Evolutionary conservation across 2,797 vertebrate species (phyloP), one percentile per base, ranked within the genome.

Genomic region (Syndactyla subalaris): DNA sequence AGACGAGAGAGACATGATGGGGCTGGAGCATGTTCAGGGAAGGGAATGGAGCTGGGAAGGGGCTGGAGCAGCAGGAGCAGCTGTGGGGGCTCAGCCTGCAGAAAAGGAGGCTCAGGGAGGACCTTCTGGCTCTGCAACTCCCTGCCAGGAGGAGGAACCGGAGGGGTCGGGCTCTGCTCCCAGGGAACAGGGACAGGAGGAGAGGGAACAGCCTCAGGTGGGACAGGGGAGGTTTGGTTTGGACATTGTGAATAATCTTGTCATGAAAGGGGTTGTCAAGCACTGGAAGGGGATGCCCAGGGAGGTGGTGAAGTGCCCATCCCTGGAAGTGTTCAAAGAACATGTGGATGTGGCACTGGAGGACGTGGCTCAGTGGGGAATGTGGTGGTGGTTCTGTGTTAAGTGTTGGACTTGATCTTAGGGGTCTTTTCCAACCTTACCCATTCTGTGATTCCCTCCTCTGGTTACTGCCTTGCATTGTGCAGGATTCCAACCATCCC

Each of bases 1-100:
- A 38, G 0, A 0, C 9, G 49, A 32, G 32, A 48, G n/a, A 36
- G 9, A 67, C 30, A 4, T 3, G 12, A 19, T 32, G 22, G 26
- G 22, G 6, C 45, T 43, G 61, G 36, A 74, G 43, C 6, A 8
- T 66, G 63, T 34, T 14, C 43, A 74, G 29, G 26, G 52, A 58
- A 43, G 32, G 81, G 36, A 57, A 14, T 0, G 1, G 61, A 41
- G 26, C 43, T 74, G 30, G 45, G 26, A 49, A 49, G 14, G 32
- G 17, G 0, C 12, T 67, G 38, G 38, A 58, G 62, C 3, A 0
- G 12, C 70, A 73, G 59, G 34, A 73, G 24, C 21, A 49, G 61
- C 70, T 65, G 59, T n/a, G 17, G 59, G 34, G 36, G 70, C 71
- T 85, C 27, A 67, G 45, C 27, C 62, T 85, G 82, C 38, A 75